These are phyloP conservation scores for Creontiades dilutus DNA, from an alignment of 2,888 invertebrate genomes.

Conservation along the genomic window DNA sequence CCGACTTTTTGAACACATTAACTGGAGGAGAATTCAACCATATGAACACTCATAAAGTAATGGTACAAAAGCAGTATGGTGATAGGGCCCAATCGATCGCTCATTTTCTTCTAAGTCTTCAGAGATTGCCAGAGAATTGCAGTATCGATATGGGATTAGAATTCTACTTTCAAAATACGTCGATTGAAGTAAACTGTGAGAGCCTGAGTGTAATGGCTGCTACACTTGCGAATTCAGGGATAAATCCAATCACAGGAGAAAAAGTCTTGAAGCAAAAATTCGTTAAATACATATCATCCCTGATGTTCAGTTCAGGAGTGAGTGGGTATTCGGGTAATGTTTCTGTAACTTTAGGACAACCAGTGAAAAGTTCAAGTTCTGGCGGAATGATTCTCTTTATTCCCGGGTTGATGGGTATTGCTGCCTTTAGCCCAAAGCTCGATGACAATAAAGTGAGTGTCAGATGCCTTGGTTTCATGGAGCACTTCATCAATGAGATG, in stretches of 20 bases:
- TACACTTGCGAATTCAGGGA: constrained; percentile 71
- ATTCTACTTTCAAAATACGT: constrained; percentile 50
- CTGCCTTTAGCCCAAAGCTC: constrained; percentile 37
- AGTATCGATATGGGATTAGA: constrained; percentile 38
- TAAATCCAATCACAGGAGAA: constrained; percentile 56
- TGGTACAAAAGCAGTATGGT: constrained; percentile 44
- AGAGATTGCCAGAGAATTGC: constrained; percentile 29
- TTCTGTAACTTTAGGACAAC: constrained; percentile 43
- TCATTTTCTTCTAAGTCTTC: constrained; percentile 36
- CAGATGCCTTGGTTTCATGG: constrained; percentile 9
- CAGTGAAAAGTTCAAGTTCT: constrained; percentile 21
- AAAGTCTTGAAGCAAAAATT: constrained; percentile 30
- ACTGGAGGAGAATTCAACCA: constrained; percentile 39
- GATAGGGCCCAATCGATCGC: constrained; percentile 28
- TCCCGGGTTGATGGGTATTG: constrained; percentile 54
- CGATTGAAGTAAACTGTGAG: constrained; percentile 66
- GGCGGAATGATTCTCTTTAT: constrained; percentile 50
- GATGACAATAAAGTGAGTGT: constrained; percentile 37
- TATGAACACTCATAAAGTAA: constrained; percentile 50
- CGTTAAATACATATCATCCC: constrained; percentile 54
- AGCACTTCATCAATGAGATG: constrained; percentile 43
- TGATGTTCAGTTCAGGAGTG: constrained; percentile 56
- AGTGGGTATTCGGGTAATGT: constrained; percentile 33
- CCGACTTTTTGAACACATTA: neutral
- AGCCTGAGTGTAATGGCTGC: constrained; percentile 71